Percentiles rank a stretch among this genome's conserved stretches.
Conservation (phyloP, 2,888 invertebrate species). For the Dastarcus helophoroides region DNA sequence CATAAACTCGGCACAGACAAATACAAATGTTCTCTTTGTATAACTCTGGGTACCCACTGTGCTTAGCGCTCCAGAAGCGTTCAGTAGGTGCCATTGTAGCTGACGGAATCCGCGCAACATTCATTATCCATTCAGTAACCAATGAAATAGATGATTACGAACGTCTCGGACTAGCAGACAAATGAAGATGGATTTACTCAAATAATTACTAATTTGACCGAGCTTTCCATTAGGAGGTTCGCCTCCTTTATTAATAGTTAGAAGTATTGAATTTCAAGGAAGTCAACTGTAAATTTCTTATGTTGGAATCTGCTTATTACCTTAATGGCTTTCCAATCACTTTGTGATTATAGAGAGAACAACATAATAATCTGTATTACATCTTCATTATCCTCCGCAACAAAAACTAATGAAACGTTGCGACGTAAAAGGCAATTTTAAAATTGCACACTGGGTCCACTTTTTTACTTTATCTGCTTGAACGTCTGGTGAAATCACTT, state of each 20-base stretch:
- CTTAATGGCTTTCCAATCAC: no score
- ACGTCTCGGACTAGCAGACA: slow-evolving; percentile 37
- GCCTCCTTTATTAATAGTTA: slow-evolving; percentile 27
- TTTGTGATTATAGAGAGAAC: no score
- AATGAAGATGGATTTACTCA: slow-evolving; percentile 37
- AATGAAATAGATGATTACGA: slow-evolving; percentile 41
- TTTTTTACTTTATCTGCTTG: no score
- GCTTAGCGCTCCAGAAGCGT: slow-evolving; percentile 34
- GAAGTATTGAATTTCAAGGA: no score
- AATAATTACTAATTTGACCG: slow-evolving; percentile 41
- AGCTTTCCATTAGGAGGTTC: slow-evolving; percentile 34
- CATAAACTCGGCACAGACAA: slow-evolving; percentile 42
- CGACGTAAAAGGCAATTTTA: no score
- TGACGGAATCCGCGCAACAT: slow-evolving; percentile 36
- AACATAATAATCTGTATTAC: no score
- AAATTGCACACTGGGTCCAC: no score
- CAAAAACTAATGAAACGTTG: no score
- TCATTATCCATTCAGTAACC: slow-evolving; percentile 40
- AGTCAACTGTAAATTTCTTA: no score
- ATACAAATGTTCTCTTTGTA: slow-evolving; percentile 42
- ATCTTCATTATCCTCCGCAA: no score
- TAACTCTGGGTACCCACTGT: slow-evolving; percentile 36
- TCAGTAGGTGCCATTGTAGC: slow-evolving; percentile 32
- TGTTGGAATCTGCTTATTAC: no score
- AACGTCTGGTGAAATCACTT: no score